Conservation (phyloP, 2,113 vertebrate genomes). For the Lamprologus tigripictilis region DNA sequence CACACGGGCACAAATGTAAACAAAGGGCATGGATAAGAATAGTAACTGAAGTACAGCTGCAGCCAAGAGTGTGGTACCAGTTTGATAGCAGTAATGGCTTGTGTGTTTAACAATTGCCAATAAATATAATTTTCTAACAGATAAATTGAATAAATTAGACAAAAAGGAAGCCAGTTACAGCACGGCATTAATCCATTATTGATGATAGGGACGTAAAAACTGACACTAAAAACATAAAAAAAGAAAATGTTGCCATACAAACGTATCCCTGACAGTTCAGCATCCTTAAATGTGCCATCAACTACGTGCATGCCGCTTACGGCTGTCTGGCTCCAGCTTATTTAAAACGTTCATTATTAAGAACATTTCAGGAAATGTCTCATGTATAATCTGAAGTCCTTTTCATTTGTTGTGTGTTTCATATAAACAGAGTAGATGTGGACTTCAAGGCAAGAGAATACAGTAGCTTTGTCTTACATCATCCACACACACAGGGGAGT, state of each 20-base stretch:
- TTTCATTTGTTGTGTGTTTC: not conserved
- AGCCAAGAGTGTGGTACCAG: not conserved
- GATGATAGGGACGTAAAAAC: not conserved
- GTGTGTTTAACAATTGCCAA: not conserved
- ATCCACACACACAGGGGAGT: not conserved
- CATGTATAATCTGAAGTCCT: not conserved
- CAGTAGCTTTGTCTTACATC: conserved; percentile 12
- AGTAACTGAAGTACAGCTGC: not conserved
- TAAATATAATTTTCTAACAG: not conserved
- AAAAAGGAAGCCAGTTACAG: not conserved
- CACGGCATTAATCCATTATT: not conserved
- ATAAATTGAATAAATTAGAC: not conserved
- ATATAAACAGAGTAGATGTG: not conserved
- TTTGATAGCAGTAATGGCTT: not conserved
- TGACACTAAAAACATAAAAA: not conserved
- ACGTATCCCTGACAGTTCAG: not conserved
- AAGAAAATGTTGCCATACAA: not conserved
- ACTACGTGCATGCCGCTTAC: not conserved
- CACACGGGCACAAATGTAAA: not conserved
- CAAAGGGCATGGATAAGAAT: not conserved
- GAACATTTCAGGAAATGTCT: not conserved
- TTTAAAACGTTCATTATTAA: not conserved
- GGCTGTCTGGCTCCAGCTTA: not conserved
- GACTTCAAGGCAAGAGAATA: not conserved
- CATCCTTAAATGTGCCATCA: not conserved